A percentile compares a stretch with the other conserved stretches of the same genome.
Evolutionary conservation across 2,113 vertebrate species (phyloP).

Genomic region (Pollachius pollachius): DNA sequence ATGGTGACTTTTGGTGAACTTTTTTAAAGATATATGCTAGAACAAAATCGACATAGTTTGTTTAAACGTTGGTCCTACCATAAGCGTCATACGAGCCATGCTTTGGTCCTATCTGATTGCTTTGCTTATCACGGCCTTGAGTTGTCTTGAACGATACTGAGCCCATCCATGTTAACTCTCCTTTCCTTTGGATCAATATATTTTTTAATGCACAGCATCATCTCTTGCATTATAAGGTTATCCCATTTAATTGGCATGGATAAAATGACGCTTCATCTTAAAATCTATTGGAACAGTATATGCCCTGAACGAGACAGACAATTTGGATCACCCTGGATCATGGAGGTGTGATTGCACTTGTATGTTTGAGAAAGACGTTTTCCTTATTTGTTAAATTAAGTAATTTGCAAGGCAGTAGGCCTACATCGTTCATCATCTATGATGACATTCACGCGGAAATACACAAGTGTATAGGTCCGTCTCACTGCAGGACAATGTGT

Average conservation of each 20-base stretch:
- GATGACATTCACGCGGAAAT: conserved; percentile 54
- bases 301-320: conserved; percentile 14
- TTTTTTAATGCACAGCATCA: background rate
- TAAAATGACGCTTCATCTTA: conserved; percentile 24
- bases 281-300: conserved; percentile 39
- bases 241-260: conserved; percentile 20
- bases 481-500: conserved; percentile 37
- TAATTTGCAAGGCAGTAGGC: conserved; percentile 44
- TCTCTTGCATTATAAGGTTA: background rate
- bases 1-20: too few relatives aligned
- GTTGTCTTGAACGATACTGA: too few relatives aligned
- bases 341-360: conserved; percentile 62
- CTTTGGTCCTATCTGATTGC: too few relatives aligned
- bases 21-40: too few relatives aligned
- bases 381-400: conserved; percentile 51
- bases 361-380: conserved; percentile 44
- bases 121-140: too few relatives aligned
- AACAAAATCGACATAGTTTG: too few relatives aligned
- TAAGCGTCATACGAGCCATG: too few relatives aligned
- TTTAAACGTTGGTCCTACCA: too few relatives aligned
- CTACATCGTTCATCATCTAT: conserved; percentile 48
- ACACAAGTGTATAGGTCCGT: conserved; percentile 24
- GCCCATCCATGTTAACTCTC: too few relatives aligned
- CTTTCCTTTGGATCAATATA: too few relatives aligned
- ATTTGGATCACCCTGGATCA: conserved; percentile 34